Base-by-base conservation (phyloP, 2,797 vertebrate species). In the Crocidura indochinensis region DNA sequence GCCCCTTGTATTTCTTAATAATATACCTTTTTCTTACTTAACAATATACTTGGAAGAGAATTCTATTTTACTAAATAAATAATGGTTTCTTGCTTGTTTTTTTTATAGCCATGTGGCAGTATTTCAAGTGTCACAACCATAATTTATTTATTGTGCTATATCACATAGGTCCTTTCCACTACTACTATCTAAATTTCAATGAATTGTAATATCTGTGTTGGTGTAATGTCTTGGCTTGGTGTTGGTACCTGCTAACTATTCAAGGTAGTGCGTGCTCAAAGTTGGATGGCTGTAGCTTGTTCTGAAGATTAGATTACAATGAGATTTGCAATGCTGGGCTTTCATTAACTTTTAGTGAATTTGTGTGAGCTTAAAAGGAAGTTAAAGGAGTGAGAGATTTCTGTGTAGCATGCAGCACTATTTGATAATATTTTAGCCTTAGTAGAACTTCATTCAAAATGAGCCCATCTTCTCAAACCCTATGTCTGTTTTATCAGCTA, bases 61-160 rank as follows among this genome's bases (percentile, higher is more conserved):
- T 76, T 67, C 44, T 47, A 67, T 60, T 87, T 90, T 26, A 38
- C 75, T 86, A 73, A 5, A 47, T 31, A 91, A 76, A 62, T 51
- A 83, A 86, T 67, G 68, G 22, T 82, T 47, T 87, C 27, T 26
- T 74, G 56, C 5, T 38, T 15, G 17, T 92, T 19, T 68, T 62
- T 80, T 81, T 6, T n/a, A n/a, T 49, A 80, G 49, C 19, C 81
- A 8, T 17, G 22, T 26, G 56, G 17, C 53, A 29, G 64, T 84
- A 64, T 44, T 73, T 27, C 60, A 67, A 75, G 12, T 64, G 79
- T 89, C 44, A 91, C 31, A 73, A 76, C 3, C 14, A 47, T 49
- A 31, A 80, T 71, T 76, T 87, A 77, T 38, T 84, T 72, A 53
- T 20, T 60, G 7, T 19, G 53, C 64, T 60, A 60, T 51, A 69